Base-by-base conservation (phyloP, 92 coral and sea anemone species). In the Zoanthus gigantus region DNA sequence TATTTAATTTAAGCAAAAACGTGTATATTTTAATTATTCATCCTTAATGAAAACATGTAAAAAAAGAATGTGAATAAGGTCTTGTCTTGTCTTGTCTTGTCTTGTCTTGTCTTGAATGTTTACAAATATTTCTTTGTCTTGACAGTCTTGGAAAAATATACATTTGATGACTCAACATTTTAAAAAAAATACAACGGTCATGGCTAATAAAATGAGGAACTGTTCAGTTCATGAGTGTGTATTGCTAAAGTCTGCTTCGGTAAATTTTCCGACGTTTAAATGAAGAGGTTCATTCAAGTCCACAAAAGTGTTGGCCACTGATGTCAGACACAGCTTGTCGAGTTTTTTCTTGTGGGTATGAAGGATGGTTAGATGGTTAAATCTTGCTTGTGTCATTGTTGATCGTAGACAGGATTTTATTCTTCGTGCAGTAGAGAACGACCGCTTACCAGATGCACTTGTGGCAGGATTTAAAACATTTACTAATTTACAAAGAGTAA, bases 391-490 rank as follows among this genome's bases (percentile, higher is more conserved):
- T 63, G 63, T 79, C 93, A 87, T 82, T 71, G 63, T 65, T 82
- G 91, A 91, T 30, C 93, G 91, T 0, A 88, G 90, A 90, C 90
- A 88, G 71, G 91, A 88, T 83, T 90, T 87, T 14, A 90, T 50
- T 81, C 88, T 79, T 86, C 91, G 87, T 11, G 94, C 94, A 48
- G 92, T 92, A 16, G 94, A 92, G 77, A 88, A 92, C 15, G 89
- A 88, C 74, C 80, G 85, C 82, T 87, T 89, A 17, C 86, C 93
- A 28, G 91, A 61, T 46, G 91, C 88, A 83, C 89, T 91, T 9
- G 91, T 91, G 72, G 89, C 91, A 57, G 91, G 94, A 58, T 75
- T 89, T 23, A 23, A 23, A 61, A 90, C 87, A 79, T 63, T 89
- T 44, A 92, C 82, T 9, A 92, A 37, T 82, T 92, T 74, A 65